phyloP scores from a whole-genome alignment of 35 echinoderm and acorn worm species.

The Strongylocentrotus purpuratus region DNA sequence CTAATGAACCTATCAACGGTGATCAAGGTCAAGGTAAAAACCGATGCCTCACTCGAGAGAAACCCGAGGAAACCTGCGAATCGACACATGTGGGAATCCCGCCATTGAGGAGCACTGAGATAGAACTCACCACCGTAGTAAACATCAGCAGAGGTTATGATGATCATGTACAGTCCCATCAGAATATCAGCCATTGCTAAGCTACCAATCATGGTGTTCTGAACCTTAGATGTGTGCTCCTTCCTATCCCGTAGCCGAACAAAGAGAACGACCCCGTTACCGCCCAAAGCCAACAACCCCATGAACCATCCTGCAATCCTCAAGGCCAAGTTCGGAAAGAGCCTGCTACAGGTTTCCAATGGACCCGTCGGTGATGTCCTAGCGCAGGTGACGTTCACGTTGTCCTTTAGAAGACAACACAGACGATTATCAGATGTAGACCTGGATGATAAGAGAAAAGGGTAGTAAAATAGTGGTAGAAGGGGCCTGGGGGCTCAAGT shows the following conservation, averaged over 20 bases:
- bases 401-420: conserved; percentile 42
- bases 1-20: conserved; percentile 85
- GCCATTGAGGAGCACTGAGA: conserved; percentile 54
- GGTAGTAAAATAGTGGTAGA: too few relatives aligned
- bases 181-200: conserved; percentile 72
- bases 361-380: conserved; percentile 19
- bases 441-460: neutral
- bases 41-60: conserved; percentile 85
- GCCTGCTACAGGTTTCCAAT: conserved; percentile 53
- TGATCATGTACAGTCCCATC: conserved; percentile 75
- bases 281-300: conserved; percentile 13
- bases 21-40: conserved; percentile 80
- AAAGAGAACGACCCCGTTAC: conserved; percentile 23
- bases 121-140: conserved; percentile 62
- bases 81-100: conserved; percentile 32
- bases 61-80: conserved; percentile 72
- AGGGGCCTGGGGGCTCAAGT: too few relatives aligned
- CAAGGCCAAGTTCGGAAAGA: conserved; percentile 1
- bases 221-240: neutral
- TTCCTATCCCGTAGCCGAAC: conserved; percentile 47
- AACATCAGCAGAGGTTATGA: conserved; percentile 64
- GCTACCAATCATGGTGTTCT: conserved; percentile 50
- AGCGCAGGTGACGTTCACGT: conserved; percentile 19
- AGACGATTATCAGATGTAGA: conserved; percentile 36
- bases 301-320: conserved; percentile 36